phyloP scores from a whole-genome alignment of 2,113 vertebrate genomes.

The Rhinopomastus cyanomelas region DNA sequence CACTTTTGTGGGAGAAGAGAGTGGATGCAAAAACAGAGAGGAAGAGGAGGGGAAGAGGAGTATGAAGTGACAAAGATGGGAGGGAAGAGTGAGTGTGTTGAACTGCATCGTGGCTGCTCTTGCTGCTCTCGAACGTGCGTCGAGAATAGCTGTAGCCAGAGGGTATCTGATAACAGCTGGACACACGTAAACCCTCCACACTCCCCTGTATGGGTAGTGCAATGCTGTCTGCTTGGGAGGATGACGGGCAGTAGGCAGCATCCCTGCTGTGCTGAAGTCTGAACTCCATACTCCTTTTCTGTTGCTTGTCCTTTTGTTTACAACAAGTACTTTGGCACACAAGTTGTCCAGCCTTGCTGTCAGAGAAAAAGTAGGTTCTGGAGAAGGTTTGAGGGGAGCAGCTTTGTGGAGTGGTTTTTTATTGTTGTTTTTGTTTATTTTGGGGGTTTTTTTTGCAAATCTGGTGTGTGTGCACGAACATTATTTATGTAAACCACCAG shows the following conservation, averaged over 20 bases:
- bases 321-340: background rate
- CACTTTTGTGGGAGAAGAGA: conserved; percentile 36
- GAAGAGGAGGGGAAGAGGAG: conserved; percentile 35
- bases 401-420: background rate
- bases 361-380: background rate
- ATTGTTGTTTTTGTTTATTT: too few species aligned
- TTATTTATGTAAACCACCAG: background rate
- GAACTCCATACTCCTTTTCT: background rate
- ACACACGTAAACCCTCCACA: background rate
- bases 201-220: background rate
- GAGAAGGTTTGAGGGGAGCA: background rate
- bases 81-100: background rate
- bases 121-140: background rate
- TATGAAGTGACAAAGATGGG: conserved; percentile 36
- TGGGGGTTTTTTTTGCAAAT: background rate
- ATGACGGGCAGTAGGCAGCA: background rate
- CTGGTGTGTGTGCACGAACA: background rate
- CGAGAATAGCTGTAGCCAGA: background rate
- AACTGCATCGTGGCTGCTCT: background rate
- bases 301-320: background rate
- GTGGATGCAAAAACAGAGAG: conserved; percentile 28
- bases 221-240: background rate
- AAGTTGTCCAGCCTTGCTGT: background rate
- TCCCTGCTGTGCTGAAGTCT: background rate
- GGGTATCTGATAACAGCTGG: background rate